These are phyloP conservation scores for Polietes domitor DNA, from an alignment of 2,888 invertebrate species.

Conservation along the genomic window DNA sequence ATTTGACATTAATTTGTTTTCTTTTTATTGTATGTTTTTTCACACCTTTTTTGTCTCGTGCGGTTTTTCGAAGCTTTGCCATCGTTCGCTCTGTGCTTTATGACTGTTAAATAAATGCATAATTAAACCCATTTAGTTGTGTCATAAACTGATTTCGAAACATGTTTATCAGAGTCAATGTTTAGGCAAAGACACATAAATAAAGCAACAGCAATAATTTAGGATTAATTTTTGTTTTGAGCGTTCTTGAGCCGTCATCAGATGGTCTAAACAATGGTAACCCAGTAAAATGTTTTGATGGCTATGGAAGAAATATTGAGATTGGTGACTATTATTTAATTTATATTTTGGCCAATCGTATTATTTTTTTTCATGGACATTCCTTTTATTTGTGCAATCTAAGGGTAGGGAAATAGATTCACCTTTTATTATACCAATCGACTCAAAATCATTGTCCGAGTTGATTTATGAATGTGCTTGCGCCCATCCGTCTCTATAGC, in stretches of 20 bases:
- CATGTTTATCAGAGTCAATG: not conserved
- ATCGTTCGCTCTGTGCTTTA: not conserved
- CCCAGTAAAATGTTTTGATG: too few relatives aligned
- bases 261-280: not conserved
- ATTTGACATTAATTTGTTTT: constrained; percentile 5
- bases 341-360: too few relatives aligned
- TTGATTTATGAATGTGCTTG: too few relatives aligned
- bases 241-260: too few relatives aligned
- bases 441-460: too few relatives aligned
- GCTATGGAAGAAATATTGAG: too few relatives aligned
- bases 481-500: too few relatives aligned
- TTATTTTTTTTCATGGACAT: too few relatives aligned
- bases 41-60: not conserved
- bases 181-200: not conserved
- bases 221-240: not conserved
- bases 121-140: not conserved
- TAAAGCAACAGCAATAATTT: not conserved
- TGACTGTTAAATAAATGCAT: not conserved
- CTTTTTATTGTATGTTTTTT: not conserved
- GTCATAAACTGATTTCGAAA: not conserved
- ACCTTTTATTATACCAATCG: too few relatives aligned
- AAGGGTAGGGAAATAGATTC: too few relatives aligned
- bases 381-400: too few relatives aligned
- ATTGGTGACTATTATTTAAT: too few relatives aligned
- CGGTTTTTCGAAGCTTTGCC: not conserved